Evolutionary conservation across 1,140 invertebrate species (phyloP).

Genomic region (Lepidurus couesii): DNA sequence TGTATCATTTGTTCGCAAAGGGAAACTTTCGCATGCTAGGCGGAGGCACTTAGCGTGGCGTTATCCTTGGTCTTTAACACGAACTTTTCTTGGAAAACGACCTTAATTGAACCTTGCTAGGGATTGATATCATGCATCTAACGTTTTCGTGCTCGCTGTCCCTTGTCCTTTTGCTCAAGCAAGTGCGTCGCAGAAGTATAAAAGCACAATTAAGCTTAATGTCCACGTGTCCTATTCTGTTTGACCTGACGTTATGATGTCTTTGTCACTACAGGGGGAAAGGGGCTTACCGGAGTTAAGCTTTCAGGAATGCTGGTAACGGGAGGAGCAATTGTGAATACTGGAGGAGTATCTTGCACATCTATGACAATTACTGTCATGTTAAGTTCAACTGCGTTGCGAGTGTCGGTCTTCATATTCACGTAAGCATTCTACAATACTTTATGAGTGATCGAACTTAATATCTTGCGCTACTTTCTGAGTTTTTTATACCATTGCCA

Average conservation of each 20-base stretch:
- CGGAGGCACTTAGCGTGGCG: no score
- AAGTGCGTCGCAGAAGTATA: no score
- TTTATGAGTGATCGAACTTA: conserved; percentile 13
- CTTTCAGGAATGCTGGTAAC: conserved; percentile 62
- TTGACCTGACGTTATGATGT: not conserved
- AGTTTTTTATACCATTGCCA: conserved; percentile 60
- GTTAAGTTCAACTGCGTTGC: conserved; percentile 74
- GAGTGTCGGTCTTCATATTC: conserved; percentile 66
- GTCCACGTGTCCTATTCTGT: no score
- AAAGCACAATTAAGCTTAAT: no score
- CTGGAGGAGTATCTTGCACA: conserved; percentile 76
- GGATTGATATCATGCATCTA: no score
- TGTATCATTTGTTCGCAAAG: no score
- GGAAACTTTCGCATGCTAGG: no score
- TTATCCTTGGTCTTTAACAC: no score
- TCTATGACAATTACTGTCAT: conserved; percentile 74
- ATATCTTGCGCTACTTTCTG: not conserved
- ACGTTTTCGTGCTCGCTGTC: no score
- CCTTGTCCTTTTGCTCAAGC: no score
- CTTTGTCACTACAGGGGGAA: not conserved
- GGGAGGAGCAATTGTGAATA: conserved; percentile 72
- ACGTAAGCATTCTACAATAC: conserved; percentile 70
- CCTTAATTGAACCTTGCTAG: no score
- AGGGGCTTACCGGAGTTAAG: conserved; percentile 45
- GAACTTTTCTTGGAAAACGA: no score